These are phyloP conservation scores for Poecilia velifera DNA, from an alignment of 2,797 vertebrate species.

Conservation along the genomic window DNA sequence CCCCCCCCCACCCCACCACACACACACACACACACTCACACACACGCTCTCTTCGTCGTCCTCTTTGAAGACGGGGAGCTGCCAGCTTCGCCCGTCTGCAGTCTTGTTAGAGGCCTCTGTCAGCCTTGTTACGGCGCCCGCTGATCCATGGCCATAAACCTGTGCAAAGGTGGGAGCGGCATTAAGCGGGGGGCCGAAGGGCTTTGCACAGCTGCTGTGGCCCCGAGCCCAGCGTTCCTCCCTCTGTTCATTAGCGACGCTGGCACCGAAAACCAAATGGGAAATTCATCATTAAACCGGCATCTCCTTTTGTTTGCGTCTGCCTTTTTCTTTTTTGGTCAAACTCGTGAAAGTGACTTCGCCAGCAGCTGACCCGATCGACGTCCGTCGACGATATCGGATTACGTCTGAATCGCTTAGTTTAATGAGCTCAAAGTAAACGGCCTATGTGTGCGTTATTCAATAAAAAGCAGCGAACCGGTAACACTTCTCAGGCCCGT, in stretches of 20 bases:
- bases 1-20: slow-evolving; percentile 5
- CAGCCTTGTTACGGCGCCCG: slow-evolving; percentile 68
- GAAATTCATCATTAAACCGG: slow-evolving; percentile 23
- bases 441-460: slow-evolving; percentile 46
- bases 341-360: slow-evolving; percentile 10
- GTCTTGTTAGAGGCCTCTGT: slow-evolving; percentile 67
- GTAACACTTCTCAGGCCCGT: slow-evolving; percentile 23
- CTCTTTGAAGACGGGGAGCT: slow-evolving; percentile 56
- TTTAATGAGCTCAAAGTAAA: slow-evolving; percentile 60
- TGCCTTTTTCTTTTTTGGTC: background rate
- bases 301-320: background rate
- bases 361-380: slow-evolving; percentile 1
- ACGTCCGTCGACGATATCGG: slow-evolving; percentile 32
- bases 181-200: slow-evolving; percentile 33
- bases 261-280: slow-evolving; percentile 20
- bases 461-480: slow-evolving; percentile 63
- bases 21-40: too few relatives aligned
- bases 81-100: slow-evolving; percentile 56
- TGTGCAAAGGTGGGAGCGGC: slow-evolving; percentile 63
- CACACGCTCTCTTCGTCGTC: background rate
- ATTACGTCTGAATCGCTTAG: slow-evolving; percentile 54
- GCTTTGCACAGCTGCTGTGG: slow-evolving; percentile 73
- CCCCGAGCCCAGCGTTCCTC: slow-evolving; percentile 48
- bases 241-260: slow-evolving; percentile 34
- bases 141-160: slow-evolving; percentile 73